A percentile compares a stretch with the other conserved stretches of the same genome.
Evolutionary conservation across 2,797 vertebrate species (phyloP).

Genomic region (Anniella stebbinsi): DNA sequence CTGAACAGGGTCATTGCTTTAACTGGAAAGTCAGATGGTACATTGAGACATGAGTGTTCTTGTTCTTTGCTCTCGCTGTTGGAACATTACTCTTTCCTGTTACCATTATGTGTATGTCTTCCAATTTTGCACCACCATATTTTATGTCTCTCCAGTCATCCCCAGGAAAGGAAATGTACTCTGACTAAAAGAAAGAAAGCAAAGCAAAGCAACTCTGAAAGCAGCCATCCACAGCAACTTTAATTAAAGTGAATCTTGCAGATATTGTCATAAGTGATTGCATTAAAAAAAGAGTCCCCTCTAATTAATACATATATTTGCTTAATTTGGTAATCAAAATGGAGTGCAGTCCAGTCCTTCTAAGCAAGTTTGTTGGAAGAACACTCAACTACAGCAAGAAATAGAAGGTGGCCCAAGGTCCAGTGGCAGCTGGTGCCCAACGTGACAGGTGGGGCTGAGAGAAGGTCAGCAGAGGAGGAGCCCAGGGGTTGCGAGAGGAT

Average conservation of each 20-base stretch:
- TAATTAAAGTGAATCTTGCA: constrained; percentile 27
- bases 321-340: constrained; percentile 61
- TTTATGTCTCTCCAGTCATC: not conserved
- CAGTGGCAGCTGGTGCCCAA: too few species aligned
- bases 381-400: constrained; percentile 21
- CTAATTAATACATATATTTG: constrained; percentile 46
- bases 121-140: not conserved
- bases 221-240: not conserved
- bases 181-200: not conserved
- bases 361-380: constrained; percentile 45
- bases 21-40: too few species aligned
- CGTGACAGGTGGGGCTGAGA: too few species aligned
- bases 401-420: too few species aligned
- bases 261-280: constrained; percentile 44
- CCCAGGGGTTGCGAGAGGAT: too few species aligned
- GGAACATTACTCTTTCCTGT: not conserved
- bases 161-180: not conserved
- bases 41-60: too few species aligned
- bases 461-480: too few species aligned
- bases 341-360: constrained; percentile 11
- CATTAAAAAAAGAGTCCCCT: constrained; percentile 41
- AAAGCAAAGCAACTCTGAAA: not conserved
- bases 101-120: not conserved
- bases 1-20: too few species aligned
- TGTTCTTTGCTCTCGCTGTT: too few species aligned